Percentiles rank a stretch among this genome's conserved stretches.
Evolutionary conservation across 2,888 invertebrate species (phyloP).

Genomic region (Calameuta pallipes): DNA sequence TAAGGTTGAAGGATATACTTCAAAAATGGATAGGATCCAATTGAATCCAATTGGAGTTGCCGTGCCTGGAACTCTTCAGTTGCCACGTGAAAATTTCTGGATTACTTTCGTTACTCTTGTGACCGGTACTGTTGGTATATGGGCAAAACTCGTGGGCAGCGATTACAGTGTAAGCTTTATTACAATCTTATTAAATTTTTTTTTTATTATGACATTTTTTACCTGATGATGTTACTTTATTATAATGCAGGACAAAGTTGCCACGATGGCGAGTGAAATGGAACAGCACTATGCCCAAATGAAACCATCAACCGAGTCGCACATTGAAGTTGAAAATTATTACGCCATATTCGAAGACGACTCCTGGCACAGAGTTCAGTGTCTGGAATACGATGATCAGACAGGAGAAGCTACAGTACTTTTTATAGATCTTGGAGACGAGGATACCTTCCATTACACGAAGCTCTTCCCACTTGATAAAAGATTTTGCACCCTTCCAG

Average conservation of each 20-base stretch:
- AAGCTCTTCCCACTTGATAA: slow-evolving; percentile 73
- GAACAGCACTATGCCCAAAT: slow-evolving; percentile 56
- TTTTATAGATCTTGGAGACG: slow-evolving; percentile 82
- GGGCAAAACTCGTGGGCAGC: slow-evolving; percentile 75
- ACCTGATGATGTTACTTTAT: too few species aligned
- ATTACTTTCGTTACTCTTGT: slow-evolving; percentile 74
- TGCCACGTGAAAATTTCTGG: slow-evolving; percentile 68
- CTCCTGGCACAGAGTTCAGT: slow-evolving; percentile 67
- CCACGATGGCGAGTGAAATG: slow-evolving; percentile 62
- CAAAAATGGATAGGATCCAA: slow-evolving; percentile 30
- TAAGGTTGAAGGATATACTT: not conserved
- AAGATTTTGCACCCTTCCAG: slow-evolving; percentile 74
- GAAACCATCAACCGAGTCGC: slow-evolving; percentile 27
- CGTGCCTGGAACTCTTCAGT: slow-evolving; percentile 38
- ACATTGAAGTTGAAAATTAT: slow-evolving; percentile 59
- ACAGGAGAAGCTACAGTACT: slow-evolving; percentile 61
- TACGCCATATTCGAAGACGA: slow-evolving; percentile 66
- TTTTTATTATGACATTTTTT: too few species aligned
- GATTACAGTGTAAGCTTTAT: slow-evolving; percentile 71
- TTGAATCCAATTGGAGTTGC: slow-evolving; percentile 36
- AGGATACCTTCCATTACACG: slow-evolving; percentile 69
- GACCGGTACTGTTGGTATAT: slow-evolving; percentile 73
- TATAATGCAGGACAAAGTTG: slow-evolving; percentile 59
- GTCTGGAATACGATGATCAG: slow-evolving; percentile 50
- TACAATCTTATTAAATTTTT: too few species aligned